Evolutionary conservation across 2,113 vertebrate genomes (phyloP), one percentile per base, ranked within the genome.

Genomic region (Martes martes): DNA sequence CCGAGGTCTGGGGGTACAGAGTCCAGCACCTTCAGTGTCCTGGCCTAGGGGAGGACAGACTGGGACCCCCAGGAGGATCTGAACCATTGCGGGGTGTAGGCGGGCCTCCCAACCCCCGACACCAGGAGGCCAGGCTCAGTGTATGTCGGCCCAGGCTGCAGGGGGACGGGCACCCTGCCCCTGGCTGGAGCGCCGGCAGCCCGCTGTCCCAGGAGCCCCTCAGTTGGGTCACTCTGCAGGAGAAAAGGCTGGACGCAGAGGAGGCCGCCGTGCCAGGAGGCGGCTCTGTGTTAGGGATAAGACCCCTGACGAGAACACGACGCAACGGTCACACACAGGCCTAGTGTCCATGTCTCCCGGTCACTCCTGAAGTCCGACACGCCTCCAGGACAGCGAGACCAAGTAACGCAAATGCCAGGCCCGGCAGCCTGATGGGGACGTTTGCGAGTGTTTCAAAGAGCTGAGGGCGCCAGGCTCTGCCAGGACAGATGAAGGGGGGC

Each of bases 401-500:
- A 78, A 93, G 81, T 89, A 36, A 87, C 78, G 97, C 98, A 98
- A 98, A 99, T 71, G 97, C 94, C 97, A 99, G 99, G 98, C 97
- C 94, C 96, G 98, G 98, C 94, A 95, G 98, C 98, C 98, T 98
- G 98, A 99, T 97, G 98, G 96, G 96, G 97, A 92, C 97, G 96
- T 97, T 98, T 97, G 97, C 98, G 98, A 98, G 97, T 97, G 98
- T 98, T 99, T 98, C 99, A 2, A 98, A 99, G 98, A 98, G 98
- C 96, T 86, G 97, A 98, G 98, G 98, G 94, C 98, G 98, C 36
- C 78, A 96, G 97, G 97, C 94, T 95, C 92, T 96, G 99, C 78
- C 99, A 99, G 99, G 97, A 96, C 98, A 99, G 99, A 99, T 95
- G 99, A 14, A 47, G 98, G 98, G 97, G 97, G 98, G 97, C 71